Evolutionary conservation across 2,113 vertebrate genomes (phyloP).

Genomic region (Entosphenus tridentatus): DNA sequence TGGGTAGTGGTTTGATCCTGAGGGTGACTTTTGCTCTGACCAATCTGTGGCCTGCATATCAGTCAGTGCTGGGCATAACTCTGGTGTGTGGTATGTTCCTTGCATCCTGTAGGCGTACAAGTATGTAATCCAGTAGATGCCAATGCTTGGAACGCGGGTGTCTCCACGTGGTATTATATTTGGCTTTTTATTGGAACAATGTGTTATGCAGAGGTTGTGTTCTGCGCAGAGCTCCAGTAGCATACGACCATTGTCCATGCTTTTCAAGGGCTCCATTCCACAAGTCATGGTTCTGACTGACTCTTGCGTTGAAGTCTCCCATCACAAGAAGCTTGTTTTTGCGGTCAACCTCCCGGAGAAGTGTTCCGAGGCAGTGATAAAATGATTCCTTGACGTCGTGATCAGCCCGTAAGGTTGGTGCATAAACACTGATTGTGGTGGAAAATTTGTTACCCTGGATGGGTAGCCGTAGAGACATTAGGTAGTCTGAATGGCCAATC

Average conservation of each 20-base stretch:
- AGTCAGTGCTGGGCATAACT: not conserved
- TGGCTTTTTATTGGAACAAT: not conserved
- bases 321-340: not conserved
- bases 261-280: not conserved
- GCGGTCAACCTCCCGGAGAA: not conserved
- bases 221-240: not conserved
- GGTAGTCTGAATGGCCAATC: not conserved
- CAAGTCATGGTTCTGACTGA: not conserved
- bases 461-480: not conserved
- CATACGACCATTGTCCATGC: not conserved
- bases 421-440: not conserved
- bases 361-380: not conserved
- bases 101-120: not conserved
- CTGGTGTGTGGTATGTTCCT: not conserved
- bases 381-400: not conserved
- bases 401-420: not conserved
- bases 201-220: not conserved
- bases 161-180: not conserved
- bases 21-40: not conserved
- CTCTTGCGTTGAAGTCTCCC: not conserved
- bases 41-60: not conserved
- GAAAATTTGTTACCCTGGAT: not conserved
- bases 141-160: not conserved
- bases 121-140: not conserved
- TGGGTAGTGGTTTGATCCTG: constrained; percentile 2